phyloP scores from a whole-genome alignment of 2,797 vertebrate species.

The Pseudotriccus pelzelni region DNA sequence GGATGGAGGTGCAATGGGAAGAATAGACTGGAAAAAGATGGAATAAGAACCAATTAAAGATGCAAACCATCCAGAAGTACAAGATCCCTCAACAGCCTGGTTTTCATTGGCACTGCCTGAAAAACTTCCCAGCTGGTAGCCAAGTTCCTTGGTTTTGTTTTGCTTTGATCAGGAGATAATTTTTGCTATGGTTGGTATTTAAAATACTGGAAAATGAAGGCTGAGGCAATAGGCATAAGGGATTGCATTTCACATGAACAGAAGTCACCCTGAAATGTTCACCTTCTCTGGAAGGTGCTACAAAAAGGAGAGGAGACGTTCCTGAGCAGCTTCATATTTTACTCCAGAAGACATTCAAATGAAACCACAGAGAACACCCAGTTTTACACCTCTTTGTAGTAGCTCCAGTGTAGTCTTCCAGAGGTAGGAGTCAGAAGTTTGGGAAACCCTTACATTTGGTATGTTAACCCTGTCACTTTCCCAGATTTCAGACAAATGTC shows the following conservation, averaged over 20 bases:
- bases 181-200: background rate
- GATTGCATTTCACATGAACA: background rate
- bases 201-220: background rate
- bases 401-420: background rate
- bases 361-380: background rate
- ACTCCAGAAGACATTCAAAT: background rate
- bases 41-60: background rate
- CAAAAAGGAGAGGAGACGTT: background rate
- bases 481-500: background rate
- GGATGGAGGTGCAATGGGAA: background rate
- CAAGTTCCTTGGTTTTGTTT: background rate
- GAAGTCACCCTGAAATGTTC: background rate
- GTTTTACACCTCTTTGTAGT: background rate
- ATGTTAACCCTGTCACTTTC: background rate
- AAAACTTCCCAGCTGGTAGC: background rate
- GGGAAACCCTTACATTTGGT: background rate
- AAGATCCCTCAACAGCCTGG: background rate
- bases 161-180: background rate
- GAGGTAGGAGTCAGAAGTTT: background rate
- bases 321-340: background rate
- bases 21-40: background rate
- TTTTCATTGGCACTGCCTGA: background rate
- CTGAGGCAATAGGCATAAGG: background rate
- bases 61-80: background rate
- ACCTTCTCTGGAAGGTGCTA: background rate